A percentile compares a stretch with the other conserved stretches of the same genome.
phyloP scores from a whole-genome alignment of 2,888 invertebrate genomes.

The Andricus curvator region DNA sequence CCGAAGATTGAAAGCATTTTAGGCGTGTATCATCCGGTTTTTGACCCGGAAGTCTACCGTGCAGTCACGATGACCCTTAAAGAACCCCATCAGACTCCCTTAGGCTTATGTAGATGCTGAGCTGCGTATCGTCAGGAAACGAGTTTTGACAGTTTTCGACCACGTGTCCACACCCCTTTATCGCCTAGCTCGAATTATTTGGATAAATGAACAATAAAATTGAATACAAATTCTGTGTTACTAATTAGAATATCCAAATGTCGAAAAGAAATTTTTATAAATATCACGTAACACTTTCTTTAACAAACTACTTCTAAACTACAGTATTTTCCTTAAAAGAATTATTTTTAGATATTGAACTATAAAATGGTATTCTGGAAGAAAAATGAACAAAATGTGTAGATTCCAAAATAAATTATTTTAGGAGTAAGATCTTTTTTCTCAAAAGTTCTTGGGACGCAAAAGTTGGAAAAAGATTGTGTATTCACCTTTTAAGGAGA shows the following conservation, averaged over 20 bases:
- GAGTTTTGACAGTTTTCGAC: slow-evolving; percentile 75
- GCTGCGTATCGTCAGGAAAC: slow-evolving; percentile 63
- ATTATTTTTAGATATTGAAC: no score
- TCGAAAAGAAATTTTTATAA: no score
- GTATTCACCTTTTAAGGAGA: no score
- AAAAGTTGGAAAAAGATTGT: no score
- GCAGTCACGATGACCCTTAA: slow-evolving; percentile 61
- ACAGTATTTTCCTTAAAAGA: no score
- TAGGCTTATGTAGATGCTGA: slow-evolving; percentile 55
- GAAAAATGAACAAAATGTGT: no score
- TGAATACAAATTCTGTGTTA: neutral
- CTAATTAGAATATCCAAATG: neutral
- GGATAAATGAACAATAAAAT: neutral
- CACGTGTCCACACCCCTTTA: slow-evolving; percentile 71
- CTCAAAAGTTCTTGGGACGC: no score
- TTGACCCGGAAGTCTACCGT: slow-evolving; percentile 68
- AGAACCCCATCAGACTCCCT: slow-evolving; percentile 59
- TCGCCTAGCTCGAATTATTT: neutral
- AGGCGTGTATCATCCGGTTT: slow-evolving; percentile 69
- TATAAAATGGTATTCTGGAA: no score
- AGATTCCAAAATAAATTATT: no score
- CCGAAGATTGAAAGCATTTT: slow-evolving; percentile 1
- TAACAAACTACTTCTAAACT: no score
- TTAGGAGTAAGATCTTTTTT: no score
- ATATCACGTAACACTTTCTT: no score